Evolutionary conservation across 2,113 vertebrate species (phyloP).

Genomic region (Brachypodius melanocephalos): DNA sequence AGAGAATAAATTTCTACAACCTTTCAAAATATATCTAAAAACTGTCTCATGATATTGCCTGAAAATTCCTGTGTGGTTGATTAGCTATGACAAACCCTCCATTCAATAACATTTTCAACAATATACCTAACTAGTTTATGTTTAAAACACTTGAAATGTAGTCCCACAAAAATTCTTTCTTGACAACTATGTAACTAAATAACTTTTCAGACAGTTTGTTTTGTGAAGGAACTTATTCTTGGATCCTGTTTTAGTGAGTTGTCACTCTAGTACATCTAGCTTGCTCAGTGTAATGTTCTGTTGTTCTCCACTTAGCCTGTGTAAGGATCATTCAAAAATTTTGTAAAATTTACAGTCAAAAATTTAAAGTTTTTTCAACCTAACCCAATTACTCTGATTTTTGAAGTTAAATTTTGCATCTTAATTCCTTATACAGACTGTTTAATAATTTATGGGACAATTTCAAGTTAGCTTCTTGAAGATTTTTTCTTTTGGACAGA

Average conservation of each 20-base stretch:
- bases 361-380: neutral
- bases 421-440: neutral
- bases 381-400: neutral
- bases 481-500: neutral
- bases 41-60: neutral
- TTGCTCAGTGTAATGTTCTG: neutral
- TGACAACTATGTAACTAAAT: neutral
- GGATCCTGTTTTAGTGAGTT: neutral
- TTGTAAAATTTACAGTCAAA: neutral
- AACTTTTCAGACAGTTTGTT: neutral
- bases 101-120: neutral
- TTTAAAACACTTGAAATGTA: neutral
- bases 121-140: neutral
- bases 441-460: neutral
- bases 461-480: neutral
- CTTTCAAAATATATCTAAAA: neutral
- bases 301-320: neutral
- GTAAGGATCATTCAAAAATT: neutral
- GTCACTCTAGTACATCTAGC: neutral
- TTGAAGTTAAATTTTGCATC: neutral
- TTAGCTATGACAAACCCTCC: neutral
- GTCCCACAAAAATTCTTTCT: neutral
- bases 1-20: neutral
- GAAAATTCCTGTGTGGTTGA: neutral
- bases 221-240: neutral